phyloP scores from a whole-genome alignment of 1,140 invertebrate genomes.

The Dreissena rostriformis region DNA sequence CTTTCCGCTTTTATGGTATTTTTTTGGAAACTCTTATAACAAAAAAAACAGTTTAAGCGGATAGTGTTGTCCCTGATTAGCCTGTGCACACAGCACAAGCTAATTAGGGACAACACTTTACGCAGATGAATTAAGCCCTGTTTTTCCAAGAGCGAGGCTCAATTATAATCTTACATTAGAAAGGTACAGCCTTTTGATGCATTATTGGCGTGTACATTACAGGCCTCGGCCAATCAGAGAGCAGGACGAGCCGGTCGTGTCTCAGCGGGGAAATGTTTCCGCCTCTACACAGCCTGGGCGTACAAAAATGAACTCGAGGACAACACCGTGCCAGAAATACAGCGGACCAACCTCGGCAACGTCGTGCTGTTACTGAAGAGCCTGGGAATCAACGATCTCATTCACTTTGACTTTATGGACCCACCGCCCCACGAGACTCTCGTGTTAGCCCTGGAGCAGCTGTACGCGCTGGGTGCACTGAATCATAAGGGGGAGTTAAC shows the following conservation, averaged over 20 bases:
- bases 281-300: conserved; percentile 94
- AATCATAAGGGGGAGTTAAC: conserved; percentile 99
- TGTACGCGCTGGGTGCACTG: conserved; percentile 98
- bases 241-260: conserved; percentile 81
- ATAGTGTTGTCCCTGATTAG: too few relatives aligned
- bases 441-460: conserved; percentile 95
- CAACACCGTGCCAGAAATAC: conserved; percentile 95
- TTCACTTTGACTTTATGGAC: conserved; percentile 99
- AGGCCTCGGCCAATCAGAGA: conserved; percentile 80
- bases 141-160: too few relatives aligned
- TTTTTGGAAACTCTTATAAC: too few relatives aligned
- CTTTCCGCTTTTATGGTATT: too few relatives aligned
- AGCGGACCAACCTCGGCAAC: conserved; percentile 81
- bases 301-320: conserved; percentile 99
- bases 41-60: too few relatives aligned
- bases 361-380: conserved; percentile 81
- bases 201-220: neutral
- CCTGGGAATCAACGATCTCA: conserved; percentile 93
- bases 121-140: too few relatives aligned
- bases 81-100: too few relatives aligned
- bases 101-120: too few relatives aligned
- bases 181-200: too few relatives aligned
- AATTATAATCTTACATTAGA: too few relatives aligned
- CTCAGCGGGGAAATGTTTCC: conserved; percentile 95
- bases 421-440: conserved; percentile 98